phyloP scores from a whole-genome alignment of 2,888 invertebrate species.

The Dryadula phaetusa region DNA sequence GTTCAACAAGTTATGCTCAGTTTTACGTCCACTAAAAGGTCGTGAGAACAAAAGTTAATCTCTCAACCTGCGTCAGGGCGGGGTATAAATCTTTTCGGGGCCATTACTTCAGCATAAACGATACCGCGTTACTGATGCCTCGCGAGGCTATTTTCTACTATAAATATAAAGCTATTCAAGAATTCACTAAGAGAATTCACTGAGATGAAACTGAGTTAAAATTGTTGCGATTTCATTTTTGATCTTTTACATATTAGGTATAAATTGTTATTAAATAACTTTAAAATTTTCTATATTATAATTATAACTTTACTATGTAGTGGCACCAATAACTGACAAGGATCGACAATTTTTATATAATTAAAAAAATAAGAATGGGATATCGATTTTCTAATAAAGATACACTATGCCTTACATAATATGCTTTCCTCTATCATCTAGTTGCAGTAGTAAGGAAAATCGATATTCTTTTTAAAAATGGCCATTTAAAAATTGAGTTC shows the following conservation, averaged over 20 bases:
- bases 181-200: not conserved
- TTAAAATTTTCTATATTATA: too few relatives aligned
- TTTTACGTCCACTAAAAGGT: conserved; percentile 31
- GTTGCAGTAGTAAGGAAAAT: too few relatives aligned
- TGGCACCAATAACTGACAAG: too few relatives aligned
- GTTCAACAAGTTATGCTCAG: conserved; percentile 7
- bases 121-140: conserved; percentile 54
- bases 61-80: conserved; percentile 50
- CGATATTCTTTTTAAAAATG: too few relatives aligned
- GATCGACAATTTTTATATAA: too few relatives aligned
- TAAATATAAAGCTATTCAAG: conserved; percentile 23
- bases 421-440: too few relatives aligned
- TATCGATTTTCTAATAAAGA: too few relatives aligned
- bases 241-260: not conserved
- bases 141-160: conserved; percentile 37
- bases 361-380: too few relatives aligned
- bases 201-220: not conserved
- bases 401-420: too few relatives aligned
- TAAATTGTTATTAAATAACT: too few relatives aligned
- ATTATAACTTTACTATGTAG: too few relatives aligned
- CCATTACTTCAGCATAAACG: conserved; percentile 64
- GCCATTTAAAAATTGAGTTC: too few relatives aligned
- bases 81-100: conserved; percentile 63
- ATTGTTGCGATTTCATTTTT: not conserved
- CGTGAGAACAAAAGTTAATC: conserved; percentile 48